These are phyloP conservation scores for Yponomeuta plumbellus DNA, from an alignment of 2,888 invertebrate species.

Conservation along the genomic window DNA sequence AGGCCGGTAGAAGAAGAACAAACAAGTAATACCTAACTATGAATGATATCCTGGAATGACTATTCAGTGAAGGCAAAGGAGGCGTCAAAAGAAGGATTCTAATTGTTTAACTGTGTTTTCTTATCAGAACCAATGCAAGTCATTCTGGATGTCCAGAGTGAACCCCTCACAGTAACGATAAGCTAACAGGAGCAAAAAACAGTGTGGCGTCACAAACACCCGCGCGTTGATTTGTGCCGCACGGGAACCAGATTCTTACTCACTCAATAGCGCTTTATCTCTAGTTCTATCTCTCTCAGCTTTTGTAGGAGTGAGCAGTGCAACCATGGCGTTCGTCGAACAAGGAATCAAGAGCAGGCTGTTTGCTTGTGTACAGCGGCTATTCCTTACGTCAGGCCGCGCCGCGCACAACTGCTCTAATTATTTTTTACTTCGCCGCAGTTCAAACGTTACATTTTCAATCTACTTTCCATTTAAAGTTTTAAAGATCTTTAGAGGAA, in stretches of 20 bases:
- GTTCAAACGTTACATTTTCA: neutral
- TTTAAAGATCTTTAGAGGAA: too few relatives aligned
- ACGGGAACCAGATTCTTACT: neutral
- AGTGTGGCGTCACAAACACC: neutral
- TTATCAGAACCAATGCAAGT: neutral
- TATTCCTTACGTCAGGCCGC: neutral
- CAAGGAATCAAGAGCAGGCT: neutral
- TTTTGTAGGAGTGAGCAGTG: neutral
- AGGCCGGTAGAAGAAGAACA: too few relatives aligned
- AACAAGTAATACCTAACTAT: too few relatives aligned
- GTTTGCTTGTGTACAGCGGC: neutral
- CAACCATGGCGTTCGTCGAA: neutral
- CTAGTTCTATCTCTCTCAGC: neutral
- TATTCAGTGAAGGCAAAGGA: too few relatives aligned
- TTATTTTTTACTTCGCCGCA: neutral
- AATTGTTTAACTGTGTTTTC: neutral
- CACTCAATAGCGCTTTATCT: neutral
- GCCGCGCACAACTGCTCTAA: neutral
- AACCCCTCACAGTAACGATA: neutral
- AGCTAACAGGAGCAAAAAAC: neutral
- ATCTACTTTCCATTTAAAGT: too few relatives aligned
- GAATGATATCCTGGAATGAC: too few relatives aligned
- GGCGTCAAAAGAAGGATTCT: too few relatives aligned
- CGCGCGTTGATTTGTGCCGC: neutral
- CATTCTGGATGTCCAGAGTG: neutral